Percentiles rank a stretch among this genome's conserved stretches.
These are phyloP conservation scores for Eubucco bourcierii DNA, from an alignment of 2,113 vertebrate genomes.

Conservation along the genomic window DNA sequence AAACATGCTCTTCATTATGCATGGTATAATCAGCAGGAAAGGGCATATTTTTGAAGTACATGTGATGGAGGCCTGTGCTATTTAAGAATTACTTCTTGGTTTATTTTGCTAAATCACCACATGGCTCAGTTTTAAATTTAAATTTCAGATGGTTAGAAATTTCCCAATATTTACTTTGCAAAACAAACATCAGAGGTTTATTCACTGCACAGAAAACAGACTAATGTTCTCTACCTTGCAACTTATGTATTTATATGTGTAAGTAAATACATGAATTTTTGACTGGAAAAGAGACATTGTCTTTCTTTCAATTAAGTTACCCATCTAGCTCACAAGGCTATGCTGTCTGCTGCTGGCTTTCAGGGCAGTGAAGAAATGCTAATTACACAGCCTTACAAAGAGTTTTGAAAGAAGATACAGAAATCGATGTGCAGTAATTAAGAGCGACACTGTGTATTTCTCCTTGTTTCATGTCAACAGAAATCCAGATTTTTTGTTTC, in stretches of 20 bases:
- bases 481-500: neutral
- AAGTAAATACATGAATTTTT: neutral
- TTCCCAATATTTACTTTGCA: neutral
- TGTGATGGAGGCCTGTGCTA: neutral
- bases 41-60: neutral
- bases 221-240: neutral
- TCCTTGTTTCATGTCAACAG: neutral
- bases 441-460: neutral
- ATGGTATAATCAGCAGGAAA: neutral
- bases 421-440: neutral
- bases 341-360: neutral
- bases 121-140: neutral
- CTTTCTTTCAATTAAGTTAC: neutral
- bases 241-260: neutral
- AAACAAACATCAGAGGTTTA: neutral
- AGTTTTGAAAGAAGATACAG: neutral
- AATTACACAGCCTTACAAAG: neutral
- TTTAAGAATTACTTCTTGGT: neutral
- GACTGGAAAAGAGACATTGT: neutral
- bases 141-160: neutral
- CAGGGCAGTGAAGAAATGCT: neutral
- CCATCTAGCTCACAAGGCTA: neutral
- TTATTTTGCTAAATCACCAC: neutral
- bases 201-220: neutral
- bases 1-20: neutral